Percentiles rank a stretch among this genome's conserved stretches.
phyloP scores from a whole-genome alignment of 2,797 vertebrate species.

The Phoebastria nigripes region DNA sequence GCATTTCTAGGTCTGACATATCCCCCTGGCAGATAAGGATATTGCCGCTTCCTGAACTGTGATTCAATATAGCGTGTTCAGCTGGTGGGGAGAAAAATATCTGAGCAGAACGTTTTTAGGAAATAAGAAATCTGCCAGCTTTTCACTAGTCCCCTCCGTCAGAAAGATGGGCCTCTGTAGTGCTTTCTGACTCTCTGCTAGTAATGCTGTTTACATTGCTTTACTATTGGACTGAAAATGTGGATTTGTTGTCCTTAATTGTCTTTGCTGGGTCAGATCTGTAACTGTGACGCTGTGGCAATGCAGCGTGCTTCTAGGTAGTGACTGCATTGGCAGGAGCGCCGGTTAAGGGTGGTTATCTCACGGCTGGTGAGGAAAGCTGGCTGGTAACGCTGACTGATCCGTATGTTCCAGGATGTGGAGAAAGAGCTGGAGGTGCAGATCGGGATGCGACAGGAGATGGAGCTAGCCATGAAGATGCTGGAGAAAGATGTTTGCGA shows the following conservation, averaged over 20 bases:
- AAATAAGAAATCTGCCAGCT: background rate
- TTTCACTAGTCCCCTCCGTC: background rate
- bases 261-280: background rate
- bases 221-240: too few relatives aligned
- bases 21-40: background rate
- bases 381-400: background rate
- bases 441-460: conserved; percentile 98
- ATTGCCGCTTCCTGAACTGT: background rate
- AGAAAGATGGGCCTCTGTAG: background rate
- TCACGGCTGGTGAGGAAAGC: accelerated
- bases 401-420: conserved; percentile 81
- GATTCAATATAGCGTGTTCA: accelerated
- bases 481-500: conserved; percentile 97
- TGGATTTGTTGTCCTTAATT: background rate
- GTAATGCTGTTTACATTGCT: background rate
- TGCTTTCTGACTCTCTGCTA: background rate
- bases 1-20: background rate
- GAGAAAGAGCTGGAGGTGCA: conserved; percentile 96
- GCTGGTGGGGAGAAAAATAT: background rate
- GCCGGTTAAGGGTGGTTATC: background rate
- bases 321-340: accelerated
- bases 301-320: accelerated
- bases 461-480: conserved; percentile 99
- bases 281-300: accelerated
- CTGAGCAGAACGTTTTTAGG: background rate